Evolutionary conservation across 2,797 vertebrate species (phyloP), one percentile per base, ranked within the genome.

Genomic region (Sebastes baramenuke): DNA sequence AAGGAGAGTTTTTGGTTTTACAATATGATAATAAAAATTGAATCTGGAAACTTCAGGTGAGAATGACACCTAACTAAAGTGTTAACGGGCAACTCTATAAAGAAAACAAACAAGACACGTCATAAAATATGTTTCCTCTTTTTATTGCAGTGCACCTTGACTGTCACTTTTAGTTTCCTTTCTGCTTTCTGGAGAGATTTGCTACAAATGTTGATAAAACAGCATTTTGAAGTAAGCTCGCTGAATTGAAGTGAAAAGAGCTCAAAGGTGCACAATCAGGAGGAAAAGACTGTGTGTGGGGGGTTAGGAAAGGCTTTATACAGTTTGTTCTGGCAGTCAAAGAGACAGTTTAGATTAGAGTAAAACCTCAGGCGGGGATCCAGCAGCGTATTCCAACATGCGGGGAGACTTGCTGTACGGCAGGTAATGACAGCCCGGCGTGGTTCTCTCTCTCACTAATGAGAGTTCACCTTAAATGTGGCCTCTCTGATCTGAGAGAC

Each of bases 401-500:
- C 62, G 61, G 58, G 59, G 20, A 75, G 38, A 72, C 65, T 70
- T 46, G 61, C 34, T 83, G 34, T 78, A 75, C 13, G 4, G 65
- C 73, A 88, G 67, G 79, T 91, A 87, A 88, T 88, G 82, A 83
- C 80, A 86, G 82, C 72, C 49, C 18, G 5, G 55, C 18, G 1
- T 54, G 61, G 64, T 77, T 84, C 49, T 86, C 42, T 27, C 54
- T 86, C 79, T 80, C 65, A 55, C 59, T 89, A 85, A 90, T 85
- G 80, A 86, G 82, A 81, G 78, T 81, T 90, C 83, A 72, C 82
- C 80, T 86, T 79, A 87, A 80, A 89, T 77, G 62, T 91, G 79
- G 77, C 78, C 79, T 77, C 64, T 86, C 66, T 86, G 82, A 80
- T 89, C 84, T 71, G n/a, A 67, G 75, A 75, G 70, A 88, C 82